Percentiles rank a stretch among this genome's conserved stretches.
These are phyloP conservation scores for Fissipunctia ypsillon DNA, from an alignment of 2,888 invertebrate genomes.

Conservation along the genomic window DNA sequence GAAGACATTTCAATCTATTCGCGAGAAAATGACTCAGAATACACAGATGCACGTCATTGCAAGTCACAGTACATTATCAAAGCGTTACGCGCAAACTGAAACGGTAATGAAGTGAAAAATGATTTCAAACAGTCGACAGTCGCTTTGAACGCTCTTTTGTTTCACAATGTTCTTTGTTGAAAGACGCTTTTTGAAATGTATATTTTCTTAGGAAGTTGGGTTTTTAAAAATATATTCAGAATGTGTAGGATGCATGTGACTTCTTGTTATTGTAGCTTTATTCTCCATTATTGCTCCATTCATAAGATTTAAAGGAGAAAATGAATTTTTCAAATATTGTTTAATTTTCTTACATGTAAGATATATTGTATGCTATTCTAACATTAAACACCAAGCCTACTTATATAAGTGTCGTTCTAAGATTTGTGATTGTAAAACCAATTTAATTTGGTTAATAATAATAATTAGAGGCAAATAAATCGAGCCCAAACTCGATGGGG, in stretches of 20 bases:
- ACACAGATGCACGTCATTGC: slow-evolving; percentile 57
- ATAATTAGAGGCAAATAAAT: too few species aligned
- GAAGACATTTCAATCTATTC: slow-evolving; percentile 54
- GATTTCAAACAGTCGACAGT: slow-evolving; percentile 69
- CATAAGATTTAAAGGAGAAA: not conserved
- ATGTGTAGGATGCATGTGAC: slow-evolving; percentile 15
- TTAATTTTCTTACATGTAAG: not conserved
- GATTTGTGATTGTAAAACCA: not conserved
- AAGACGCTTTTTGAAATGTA: slow-evolving; percentile 65
- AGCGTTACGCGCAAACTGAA: slow-evolving; percentile 70
- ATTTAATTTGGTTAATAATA: not conserved
- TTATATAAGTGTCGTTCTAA: too few species aligned
- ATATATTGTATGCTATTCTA: not conserved
- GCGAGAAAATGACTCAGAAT: slow-evolving; percentile 58
- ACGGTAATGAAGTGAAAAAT: slow-evolving; percentile 78
- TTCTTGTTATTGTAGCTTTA: slow-evolving; percentile 26
- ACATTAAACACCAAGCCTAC: not conserved
- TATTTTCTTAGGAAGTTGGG: slow-evolving; percentile 64
- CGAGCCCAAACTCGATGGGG: too few species aligned
- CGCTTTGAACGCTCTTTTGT: slow-evolving; percentile 61
- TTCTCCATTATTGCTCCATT: slow-evolving; percentile 10
- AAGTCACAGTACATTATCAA: slow-evolving; percentile 72
- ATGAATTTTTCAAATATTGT: not conserved
- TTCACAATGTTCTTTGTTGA: slow-evolving; percentile 59
- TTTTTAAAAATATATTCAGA: slow-evolving; percentile 46